These are phyloP conservation scores for Erpornis zantholeuca DNA, from an alignment of 2,113 vertebrate species.

Conservation along the genomic window DNA sequence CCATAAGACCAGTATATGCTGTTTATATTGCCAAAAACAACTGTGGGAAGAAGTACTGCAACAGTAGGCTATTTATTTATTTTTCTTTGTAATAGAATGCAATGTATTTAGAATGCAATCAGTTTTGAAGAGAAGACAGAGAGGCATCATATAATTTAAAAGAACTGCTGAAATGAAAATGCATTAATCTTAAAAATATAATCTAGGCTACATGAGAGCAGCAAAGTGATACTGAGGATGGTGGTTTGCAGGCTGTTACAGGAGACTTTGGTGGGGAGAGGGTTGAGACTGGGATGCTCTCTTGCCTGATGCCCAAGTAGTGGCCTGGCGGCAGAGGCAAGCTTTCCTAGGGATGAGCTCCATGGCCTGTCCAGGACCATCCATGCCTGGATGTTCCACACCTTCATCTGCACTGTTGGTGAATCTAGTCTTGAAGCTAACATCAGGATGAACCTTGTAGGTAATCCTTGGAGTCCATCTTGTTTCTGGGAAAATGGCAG, in stretches of 20 bases:
- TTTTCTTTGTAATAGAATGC: not conserved
- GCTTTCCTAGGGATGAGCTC: not conserved
- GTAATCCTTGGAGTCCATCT: not conserved
- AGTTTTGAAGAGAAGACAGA: not conserved
- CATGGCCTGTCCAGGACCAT: fast-evolving
- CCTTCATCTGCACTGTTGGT: not conserved
- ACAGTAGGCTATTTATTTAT: not conserved
- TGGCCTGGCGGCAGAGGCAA: not conserved
- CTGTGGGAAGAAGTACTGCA: not conserved
- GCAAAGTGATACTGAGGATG: not conserved
- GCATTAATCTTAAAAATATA: not conserved
- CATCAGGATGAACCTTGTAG: not conserved
- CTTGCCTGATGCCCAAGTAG: fast-evolving
- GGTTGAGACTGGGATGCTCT: not conserved
- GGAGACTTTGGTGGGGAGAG: not conserved
- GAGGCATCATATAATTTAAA: not conserved
- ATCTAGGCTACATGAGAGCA: not conserved
- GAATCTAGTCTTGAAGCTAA: not conserved
- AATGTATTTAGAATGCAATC: not conserved
- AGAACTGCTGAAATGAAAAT: not conserved
- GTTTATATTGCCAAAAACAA: not conserved
- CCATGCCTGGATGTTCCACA: not conserved
- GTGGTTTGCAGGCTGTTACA: not conserved
- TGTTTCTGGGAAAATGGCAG: not conserved
- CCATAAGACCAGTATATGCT: not conserved